Evolutionary conservation across 2,113 vertebrate species (phyloP).

Genomic region (Planiliza haematocheilus): DNA sequence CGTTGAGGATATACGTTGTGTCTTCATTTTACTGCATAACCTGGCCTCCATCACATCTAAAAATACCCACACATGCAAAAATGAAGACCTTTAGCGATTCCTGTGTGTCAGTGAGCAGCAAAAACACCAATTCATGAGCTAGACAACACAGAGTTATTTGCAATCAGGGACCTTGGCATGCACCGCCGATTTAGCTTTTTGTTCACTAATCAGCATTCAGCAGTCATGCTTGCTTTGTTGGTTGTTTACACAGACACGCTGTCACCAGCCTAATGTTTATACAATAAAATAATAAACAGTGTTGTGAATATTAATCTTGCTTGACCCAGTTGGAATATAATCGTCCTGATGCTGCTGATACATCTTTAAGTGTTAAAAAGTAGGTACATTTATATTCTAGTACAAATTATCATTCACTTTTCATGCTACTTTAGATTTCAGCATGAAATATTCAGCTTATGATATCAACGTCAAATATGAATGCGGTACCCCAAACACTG

Average conservation of each 20-base stretch:
- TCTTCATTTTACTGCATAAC: slow-evolving; percentile 4
- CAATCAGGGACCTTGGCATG: slow-evolving; percentile 61
- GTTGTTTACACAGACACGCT: slow-evolving; percentile 75
- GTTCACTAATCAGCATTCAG: slow-evolving; percentile 67
- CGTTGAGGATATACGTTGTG: background rate
- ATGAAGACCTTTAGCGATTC: slow-evolving; percentile 20
- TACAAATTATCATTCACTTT: background rate
- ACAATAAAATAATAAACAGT: slow-evolving; percentile 66
- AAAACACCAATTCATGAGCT: slow-evolving; percentile 31
- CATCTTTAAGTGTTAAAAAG: background rate
- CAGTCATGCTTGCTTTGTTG: slow-evolving; percentile 44
- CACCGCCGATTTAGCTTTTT: slow-evolving; percentile 37
- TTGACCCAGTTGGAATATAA: slow-evolving; percentile 56
- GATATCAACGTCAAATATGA: too few relatives aligned
- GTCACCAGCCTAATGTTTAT: slow-evolving; percentile 63
- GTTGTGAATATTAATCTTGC: slow-evolving; percentile 65
- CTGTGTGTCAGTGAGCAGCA: slow-evolving; percentile 18
- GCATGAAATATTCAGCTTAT: too few relatives aligned
- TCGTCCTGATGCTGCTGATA: slow-evolving; percentile 23
- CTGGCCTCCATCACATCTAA: slow-evolving; percentile 17
- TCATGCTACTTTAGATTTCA: too few relatives aligned
- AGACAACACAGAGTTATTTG: slow-evolving; percentile 7
- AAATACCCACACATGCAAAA: slow-evolving; percentile 9
- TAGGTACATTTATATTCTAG: background rate
- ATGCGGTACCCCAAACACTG: too few relatives aligned